phyloP scores from a whole-genome alignment of 92 coral and sea anemone species.

The Nematostella vectensis region DNA sequence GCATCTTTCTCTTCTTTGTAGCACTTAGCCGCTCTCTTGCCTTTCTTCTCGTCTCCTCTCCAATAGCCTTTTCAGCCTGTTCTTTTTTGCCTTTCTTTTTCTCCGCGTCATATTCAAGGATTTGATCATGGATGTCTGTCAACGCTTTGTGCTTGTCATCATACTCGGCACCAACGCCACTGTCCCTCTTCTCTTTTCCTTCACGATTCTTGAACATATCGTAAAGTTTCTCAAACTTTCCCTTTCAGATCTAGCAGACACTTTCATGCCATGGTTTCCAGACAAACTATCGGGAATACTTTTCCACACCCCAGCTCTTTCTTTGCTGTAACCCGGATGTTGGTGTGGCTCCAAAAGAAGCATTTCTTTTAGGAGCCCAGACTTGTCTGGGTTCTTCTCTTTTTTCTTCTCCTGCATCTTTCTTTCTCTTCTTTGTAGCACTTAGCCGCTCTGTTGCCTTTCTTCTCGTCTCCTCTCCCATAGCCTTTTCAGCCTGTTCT shows the following conservation, averaged over 20 bases:
- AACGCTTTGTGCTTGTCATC: constrained; percentile 29
- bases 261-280: constrained; percentile 13
- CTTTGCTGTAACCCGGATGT: no score
- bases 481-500: constrained; percentile 9
- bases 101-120: constrained; percentile 16
- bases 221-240: constrained; percentile 28
- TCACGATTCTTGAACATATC: constrained; percentile 21
- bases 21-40: constrained; percentile 23
- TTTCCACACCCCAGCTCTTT: no score
- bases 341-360: no score
- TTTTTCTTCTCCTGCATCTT: constrained; percentile 18
- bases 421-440: constrained; percentile 25
- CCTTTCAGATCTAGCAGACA: constrained; percentile 18
- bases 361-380: no score
- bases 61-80: constrained; percentile 13
- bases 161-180: constrained; percentile 32
- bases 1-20: constrained; percentile 21
- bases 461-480: constrained; percentile 20
- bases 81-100: constrained; percentile 14
- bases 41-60: constrained; percentile 21
- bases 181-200: constrained; percentile 26
- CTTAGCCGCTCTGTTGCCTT: constrained; percentile 24
- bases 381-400: constrained; percentile 22
- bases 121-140: constrained; percentile 24
- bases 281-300: no score